Conservation (phyloP, 2,888 invertebrate genomes). For the Dugesia japonica region DNA sequence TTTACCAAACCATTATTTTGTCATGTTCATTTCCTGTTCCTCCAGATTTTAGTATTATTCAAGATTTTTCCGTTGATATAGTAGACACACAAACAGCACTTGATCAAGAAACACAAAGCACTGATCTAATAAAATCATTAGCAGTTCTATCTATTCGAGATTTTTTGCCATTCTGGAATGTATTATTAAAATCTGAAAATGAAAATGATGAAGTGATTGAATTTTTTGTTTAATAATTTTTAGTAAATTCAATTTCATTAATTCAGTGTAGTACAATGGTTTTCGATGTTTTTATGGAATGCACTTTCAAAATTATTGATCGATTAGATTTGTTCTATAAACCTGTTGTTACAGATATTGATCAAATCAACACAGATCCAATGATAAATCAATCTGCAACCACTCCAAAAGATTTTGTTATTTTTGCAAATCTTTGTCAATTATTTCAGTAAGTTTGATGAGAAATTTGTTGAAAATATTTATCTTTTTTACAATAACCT, state of each 20-base stretch:
- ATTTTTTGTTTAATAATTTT: neutral
- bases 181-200: neutral
- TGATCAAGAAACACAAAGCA: neutral
- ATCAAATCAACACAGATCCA: neutral
- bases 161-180: neutral
- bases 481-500: no score
- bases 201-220: neutral
- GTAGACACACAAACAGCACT: neutral
- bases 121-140: neutral
- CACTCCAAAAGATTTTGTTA: neutral
- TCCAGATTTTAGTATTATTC: neutral
- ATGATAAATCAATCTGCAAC: neutral
- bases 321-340: neutral
- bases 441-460: neutral
- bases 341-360: neutral
- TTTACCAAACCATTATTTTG: neutral
- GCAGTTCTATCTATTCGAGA: neutral
- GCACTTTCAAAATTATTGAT: neutral
- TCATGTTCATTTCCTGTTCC: neutral
- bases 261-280: neutral
- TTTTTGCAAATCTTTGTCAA: neutral
- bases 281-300: neutral
- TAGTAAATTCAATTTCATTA: neutral
- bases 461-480: no score
- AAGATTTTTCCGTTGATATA: neutral